Evolutionary conservation across 2,888 invertebrate genomes (phyloP), one percentile per base, ranked within the genome.

Genomic region (Brenthis daphne): DNA sequence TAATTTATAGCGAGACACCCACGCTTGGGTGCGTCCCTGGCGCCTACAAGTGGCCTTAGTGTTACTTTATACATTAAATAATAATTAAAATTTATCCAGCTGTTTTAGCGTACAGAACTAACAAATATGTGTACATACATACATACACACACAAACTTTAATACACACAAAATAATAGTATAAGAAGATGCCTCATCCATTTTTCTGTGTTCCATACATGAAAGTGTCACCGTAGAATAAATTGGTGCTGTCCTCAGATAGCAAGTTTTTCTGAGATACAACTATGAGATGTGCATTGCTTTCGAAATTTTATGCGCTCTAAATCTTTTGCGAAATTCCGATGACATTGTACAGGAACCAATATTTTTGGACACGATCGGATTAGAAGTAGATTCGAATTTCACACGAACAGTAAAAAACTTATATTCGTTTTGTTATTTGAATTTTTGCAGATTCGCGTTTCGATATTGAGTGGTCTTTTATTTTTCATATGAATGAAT

Each of bases 181-280:
- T 37, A 12, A 6, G 5, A 8, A n/a, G 12, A 60, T 53, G 29
- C 57, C 64, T 53, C 47, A 47, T 64, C 20, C 53, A 33, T n/a
- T 47, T 5, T 14, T 50, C 29, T 33, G 3, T 56, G 16, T 3
- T 64, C 50, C n/a, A 12, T 33, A 64, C 60, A 57, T 11, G 5
- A 47, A 37, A 37, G 48, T 56, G 63, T 68, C 71, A 64, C 57
- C 14, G 61, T 33, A 57, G 58, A 65, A 71, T 71, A 71, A 68
- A 71, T 68, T 68, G 65, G 51, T 57, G 60, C 33, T 47, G 63
- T 65, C 63, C 63, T 64, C 63, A 65, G 63, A 58, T 56, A 47
- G 55, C 47, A 68, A 63, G 54, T 65, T 65, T 71, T 65, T 65
- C 67, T 67, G 58, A 67, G 63, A 68, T 68, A 71, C 54, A 43